Evolutionary conservation across 2,888 invertebrate species (phyloP).

Genomic region (Lasioglossum zephyrum): DNA sequence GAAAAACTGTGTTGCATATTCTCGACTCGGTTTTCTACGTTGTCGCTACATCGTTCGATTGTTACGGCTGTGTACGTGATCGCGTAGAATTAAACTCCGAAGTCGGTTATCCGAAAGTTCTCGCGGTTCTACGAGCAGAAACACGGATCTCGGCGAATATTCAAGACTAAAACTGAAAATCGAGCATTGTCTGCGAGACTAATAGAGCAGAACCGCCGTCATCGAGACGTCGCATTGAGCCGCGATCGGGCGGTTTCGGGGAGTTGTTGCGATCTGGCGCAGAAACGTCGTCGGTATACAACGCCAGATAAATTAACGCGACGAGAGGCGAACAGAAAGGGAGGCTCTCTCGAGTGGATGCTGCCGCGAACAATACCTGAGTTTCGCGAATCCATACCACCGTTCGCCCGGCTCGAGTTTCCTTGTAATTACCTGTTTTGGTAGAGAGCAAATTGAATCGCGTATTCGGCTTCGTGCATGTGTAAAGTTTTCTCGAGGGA

Average conservation of each 20-base stretch:
- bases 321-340: background rate
- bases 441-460: conserved; percentile 1
- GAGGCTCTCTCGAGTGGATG: background rate
- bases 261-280: background rate
- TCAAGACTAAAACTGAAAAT: background rate
- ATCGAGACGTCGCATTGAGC: background rate
- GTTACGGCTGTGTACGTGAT: background rate
- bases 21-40: background rate
- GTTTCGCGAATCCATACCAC: background rate
- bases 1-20: background rate
- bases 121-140: background rate
- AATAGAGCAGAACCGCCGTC: background rate
- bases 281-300: background rate
- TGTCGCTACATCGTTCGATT: background rate
- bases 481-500: background rate
- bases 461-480: background rate
- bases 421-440: conserved; percentile 7
- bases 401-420: background rate
- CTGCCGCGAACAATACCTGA: background rate
- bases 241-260: background rate
- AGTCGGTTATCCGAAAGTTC: background rate
- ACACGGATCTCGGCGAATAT: background rate
- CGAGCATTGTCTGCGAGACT: background rate
- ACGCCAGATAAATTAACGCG: conserved; percentile 7
- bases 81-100: background rate